Conservation (phyloP, 1,140 invertebrate species). For the Drosophila erecta region DNA sequence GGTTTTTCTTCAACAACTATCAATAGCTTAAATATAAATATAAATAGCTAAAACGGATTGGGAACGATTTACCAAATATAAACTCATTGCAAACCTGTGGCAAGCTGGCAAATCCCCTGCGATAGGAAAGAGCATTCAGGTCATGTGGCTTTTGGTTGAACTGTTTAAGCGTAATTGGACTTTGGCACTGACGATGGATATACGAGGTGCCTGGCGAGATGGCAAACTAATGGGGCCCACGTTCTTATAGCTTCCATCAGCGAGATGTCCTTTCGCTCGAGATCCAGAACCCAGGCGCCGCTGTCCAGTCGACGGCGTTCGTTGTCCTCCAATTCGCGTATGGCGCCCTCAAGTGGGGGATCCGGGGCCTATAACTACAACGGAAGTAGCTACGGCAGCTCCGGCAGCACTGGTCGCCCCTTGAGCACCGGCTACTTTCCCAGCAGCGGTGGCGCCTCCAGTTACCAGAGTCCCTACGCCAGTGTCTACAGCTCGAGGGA, state of each 20-base stretch:
- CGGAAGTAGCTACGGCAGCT: slow-evolving; percentile 55
- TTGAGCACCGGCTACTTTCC: slow-evolving; percentile 75
- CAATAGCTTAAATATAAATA: no score
- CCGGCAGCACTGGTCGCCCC: slow-evolving; percentile 59
- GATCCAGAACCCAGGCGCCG: slow-evolving; percentile 79
- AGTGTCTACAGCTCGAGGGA: slow-evolving; percentile 77
- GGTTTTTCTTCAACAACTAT: no score
- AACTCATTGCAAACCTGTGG: neutral
- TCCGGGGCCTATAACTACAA: slow-evolving; percentile 67
- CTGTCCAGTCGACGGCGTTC: slow-evolving; percentile 72
- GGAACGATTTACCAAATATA: neutral
- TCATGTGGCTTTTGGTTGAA: slow-evolving; percentile 19
- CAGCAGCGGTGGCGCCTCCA: slow-evolving; percentile 41
- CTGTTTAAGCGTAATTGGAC: slow-evolving; percentile 59
- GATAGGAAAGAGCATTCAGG: slow-evolving; percentile 6
- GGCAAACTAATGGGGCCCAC: slow-evolving; percentile 21
- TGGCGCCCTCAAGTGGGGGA: slow-evolving; percentile 30
- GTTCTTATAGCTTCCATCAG: slow-evolving; percentile 17
- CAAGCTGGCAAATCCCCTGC: slow-evolving; percentile 4
- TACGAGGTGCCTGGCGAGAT: slow-evolving; percentile 29
- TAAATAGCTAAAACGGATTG: neutral
- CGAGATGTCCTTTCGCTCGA: slow-evolving; percentile 84
- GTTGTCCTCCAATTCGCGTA: slow-evolving; percentile 73
- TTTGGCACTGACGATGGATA: slow-evolving; percentile 51
- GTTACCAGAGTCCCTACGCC: slow-evolving; percentile 81